Evolutionary conservation across 2,113 vertebrate genomes (phyloP).

Genomic region (Procavia capensis): DNA sequence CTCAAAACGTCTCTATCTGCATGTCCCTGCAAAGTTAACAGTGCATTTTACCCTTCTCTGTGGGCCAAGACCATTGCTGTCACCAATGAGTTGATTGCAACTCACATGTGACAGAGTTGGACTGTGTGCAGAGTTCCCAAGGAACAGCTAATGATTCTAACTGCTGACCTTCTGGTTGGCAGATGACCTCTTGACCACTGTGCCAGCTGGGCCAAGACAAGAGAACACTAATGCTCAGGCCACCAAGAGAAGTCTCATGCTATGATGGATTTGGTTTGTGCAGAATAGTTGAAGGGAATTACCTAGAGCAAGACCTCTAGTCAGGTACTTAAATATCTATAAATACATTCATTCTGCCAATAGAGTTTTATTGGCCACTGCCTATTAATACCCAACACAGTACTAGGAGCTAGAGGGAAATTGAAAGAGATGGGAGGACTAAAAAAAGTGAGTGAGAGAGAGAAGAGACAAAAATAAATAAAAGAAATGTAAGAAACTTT

Average conservation of each 20-base stretch:
- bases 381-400: neutral
- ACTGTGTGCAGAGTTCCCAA: too few species aligned
- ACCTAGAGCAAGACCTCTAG: neutral
- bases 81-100: too few species aligned
- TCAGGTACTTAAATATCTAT: neutral
- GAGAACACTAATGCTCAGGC: neutral
- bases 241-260: neutral
- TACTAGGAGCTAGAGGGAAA: neutral
- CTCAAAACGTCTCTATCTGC: neutral
- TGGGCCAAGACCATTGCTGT: too few species aligned
- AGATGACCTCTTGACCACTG: too few species aligned
- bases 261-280: neutral
- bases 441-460: neutral
- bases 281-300: neutral
- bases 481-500: neutral
- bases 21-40: neutral
- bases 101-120: too few species aligned
- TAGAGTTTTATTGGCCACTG: neutral
- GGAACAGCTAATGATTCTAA: too few species aligned
- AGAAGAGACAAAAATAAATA: neutral
- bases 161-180: too few species aligned
- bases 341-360: neutral
- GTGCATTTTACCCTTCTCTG: accelerated
- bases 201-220: neutral
- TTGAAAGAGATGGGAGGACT: neutral